A percentile compares a stretch with the other conserved stretches of the same genome.
Evolutionary conservation across 37 sponge, comb jelly and placozoan genomes (phyloP).

Genomic region (Axinella damicornis): DNA sequence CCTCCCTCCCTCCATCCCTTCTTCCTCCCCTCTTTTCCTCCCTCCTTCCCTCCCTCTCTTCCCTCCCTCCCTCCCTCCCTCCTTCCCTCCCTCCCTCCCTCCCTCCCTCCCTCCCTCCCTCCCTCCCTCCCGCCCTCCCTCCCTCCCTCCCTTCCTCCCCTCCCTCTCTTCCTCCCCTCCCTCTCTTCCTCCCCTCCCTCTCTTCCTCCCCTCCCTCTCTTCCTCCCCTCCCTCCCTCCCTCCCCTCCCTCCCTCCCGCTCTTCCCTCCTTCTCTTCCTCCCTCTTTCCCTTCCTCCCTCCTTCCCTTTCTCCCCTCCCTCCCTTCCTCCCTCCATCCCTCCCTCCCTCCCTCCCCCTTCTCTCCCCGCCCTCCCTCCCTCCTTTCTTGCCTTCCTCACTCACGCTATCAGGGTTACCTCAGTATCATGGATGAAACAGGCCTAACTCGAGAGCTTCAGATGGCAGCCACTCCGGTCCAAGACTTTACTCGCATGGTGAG

Average conservation of each 20-base stretch:
- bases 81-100: neutral
- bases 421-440: constrained; percentile 38
- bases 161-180: neutral
- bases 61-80: neutral
- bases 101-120: neutral
- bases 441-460: neutral
- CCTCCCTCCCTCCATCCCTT: constrained; percentile 2
- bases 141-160: neutral
- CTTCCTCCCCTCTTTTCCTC: neutral
- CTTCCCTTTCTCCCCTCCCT: neutral
- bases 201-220: neutral
- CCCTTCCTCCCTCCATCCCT: neutral
- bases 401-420: neutral
- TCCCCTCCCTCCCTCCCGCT: neutral
- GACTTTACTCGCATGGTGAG: constrained; percentile 6
- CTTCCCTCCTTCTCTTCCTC: neutral
- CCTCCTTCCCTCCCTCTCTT: neutral
- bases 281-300: neutral
- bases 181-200: neutral
- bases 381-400: neutral
- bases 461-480: constrained; percentile 16
- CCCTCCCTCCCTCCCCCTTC: neutral
- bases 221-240: neutral
- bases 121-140: neutral
- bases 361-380: neutral